Evolutionary conservation across 2,113 vertebrate genomes (phyloP), one percentile per base, ranked within the genome.

Genomic region (Glareola pratincola): DNA sequence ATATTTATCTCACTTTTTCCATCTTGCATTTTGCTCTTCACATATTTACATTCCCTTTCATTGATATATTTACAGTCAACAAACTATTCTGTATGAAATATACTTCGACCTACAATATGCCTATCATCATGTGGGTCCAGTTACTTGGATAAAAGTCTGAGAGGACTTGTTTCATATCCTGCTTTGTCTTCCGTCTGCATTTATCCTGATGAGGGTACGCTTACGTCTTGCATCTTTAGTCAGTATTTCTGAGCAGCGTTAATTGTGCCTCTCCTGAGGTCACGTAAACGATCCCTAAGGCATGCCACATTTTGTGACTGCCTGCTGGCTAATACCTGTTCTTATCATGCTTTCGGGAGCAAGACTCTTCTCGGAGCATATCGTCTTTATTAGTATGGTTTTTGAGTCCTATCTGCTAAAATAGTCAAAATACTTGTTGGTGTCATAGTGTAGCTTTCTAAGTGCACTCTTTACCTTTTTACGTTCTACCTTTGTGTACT

Each of bases 41-140:
- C 94, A 97, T 98, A 98, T 98, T 98, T 98, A 96, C 97, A 98
- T 98, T 97, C 90, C 83, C 14, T 51, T 96, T 97, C 86, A 50
- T 21, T 62, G 92, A 91, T 63, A 10, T 21, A 72, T 79, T 91
- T 76, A n/a, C 56, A 92, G 66, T 76, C 75, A 93, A 59, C 66
- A 14, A 36, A 88, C 22, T 77, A 24, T 74, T 90, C 64, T 43
- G 16, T 45, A 45, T 87, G 36, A 94, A 89, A 64, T 85, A 26
- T 37, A 23, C 63, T 67, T 64, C 68, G 41, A 79, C 80, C 62
- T 73, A 39, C 37, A 60, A 27, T 22, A 32, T 10, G 53, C 17
- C 71, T 50, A 23, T 21, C 43, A 32, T 53, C 19, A 13, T 1
- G 1, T 76, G 63, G 22, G 27, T 81, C 68, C 27, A 26, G 36